Base-by-base conservation (phyloP, 2,113 vertebrate species). In the Cariama cristata region DNA sequence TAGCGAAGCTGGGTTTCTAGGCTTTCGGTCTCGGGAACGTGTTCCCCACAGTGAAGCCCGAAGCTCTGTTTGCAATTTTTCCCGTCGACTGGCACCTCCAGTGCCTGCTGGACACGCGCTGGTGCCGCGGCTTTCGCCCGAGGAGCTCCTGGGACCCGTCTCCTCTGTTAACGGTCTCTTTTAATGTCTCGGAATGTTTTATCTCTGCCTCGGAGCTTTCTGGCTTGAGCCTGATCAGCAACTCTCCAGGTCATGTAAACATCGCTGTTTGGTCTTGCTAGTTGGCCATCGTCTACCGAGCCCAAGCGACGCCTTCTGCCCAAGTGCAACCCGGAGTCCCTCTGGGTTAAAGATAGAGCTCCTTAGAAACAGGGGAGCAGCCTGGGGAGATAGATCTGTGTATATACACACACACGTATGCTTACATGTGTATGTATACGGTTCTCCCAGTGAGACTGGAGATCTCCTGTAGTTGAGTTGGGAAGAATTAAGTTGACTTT, bases 401-500 rank as follows among this genome's bases (percentile, higher is more conserved):
- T 20, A 19, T 58, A 59, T 59, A 35, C 26, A 59, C 13, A 14
- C 27, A 27, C 19, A 15, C 3, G 3, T 6, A 17, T n/a, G 33
- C 68, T 15, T 49, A 0, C 15, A 20, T 40, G 5, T 17, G 6
- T 32, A 26, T 62, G 28, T 3, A 7, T 50, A 15, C 24, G 44
- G 5, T 79, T 45, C 44, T 28, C 77, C 9, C 20, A 5, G 27
- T 1, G 69, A 52, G 16, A 38, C 35, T 86, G 66, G 40, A 52
- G 68, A 26, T 92, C 45, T 75, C 73, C 49, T 20, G 7, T 14
- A 50, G 64, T 52, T 82, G 66, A 35, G 64, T 59, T 38, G 59
- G 68, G 67, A 62, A 84, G 72, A 77, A 59, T 72, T 73, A 62
- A 62, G 88, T 62, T 89, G 95, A 59, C 73, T 92, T 96, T 45